Percentiles rank a stretch among this genome's conserved stretches.
phyloP scores from a whole-genome alignment of 2,113 vertebrate species.

The Psophia crepitans region DNA sequence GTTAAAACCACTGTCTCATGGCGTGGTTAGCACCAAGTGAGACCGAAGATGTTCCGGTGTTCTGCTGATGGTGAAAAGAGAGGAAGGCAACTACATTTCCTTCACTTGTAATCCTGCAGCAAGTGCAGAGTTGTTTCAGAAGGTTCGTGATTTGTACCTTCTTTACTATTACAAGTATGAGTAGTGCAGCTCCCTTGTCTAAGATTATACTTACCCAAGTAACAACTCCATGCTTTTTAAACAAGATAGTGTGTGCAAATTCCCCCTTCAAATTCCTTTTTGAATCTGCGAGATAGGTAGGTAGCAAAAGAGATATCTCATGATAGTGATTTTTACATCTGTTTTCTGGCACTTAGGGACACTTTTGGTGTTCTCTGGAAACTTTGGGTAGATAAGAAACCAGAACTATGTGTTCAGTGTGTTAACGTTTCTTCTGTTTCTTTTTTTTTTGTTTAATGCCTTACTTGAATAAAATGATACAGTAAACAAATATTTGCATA shows the following conservation, averaged over 20 bases:
- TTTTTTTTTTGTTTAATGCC: background rate
- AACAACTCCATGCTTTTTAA: background rate
- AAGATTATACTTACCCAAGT: background rate
- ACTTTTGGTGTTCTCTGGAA: background rate
- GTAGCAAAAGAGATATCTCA: background rate
- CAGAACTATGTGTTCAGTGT: background rate
- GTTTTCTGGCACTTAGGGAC: background rate
- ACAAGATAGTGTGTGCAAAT: background rate
- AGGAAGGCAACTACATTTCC: background rate
- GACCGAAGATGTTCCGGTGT: background rate
- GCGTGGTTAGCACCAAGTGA: background rate
- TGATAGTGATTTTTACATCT: background rate
- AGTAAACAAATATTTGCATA: background rate
- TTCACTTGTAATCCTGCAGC: background rate
- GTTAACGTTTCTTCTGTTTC: background rate
- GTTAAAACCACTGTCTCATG: background rate
- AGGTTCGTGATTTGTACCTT: background rate
- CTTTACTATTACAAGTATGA: background rate
- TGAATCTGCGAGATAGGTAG: background rate
- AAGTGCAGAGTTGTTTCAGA: background rate
- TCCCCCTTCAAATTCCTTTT: background rate
- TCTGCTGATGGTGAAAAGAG: background rate
- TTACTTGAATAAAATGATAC: background rate
- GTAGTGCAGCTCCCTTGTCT: background rate
- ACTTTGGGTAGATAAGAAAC: background rate